Conservation (phyloP, 2,888 invertebrate genomes). For the Microctonus hyperodae region DNA sequence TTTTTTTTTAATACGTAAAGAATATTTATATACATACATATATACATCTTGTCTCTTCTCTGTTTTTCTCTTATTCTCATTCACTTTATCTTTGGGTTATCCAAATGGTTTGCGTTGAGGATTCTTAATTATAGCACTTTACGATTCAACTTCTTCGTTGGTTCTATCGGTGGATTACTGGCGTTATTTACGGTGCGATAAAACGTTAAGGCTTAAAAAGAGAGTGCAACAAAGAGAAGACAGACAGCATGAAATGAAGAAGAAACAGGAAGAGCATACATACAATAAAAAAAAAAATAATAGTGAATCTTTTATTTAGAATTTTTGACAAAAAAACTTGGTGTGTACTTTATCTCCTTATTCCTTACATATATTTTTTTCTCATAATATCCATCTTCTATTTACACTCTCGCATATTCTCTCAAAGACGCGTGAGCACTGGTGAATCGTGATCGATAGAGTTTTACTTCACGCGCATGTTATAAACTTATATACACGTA, state of each 20-base stretch:
- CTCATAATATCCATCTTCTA: slow-evolving; percentile 4
- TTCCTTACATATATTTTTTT: not conserved
- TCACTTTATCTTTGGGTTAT: slow-evolving; percentile 33
- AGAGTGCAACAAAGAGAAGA: slow-evolving; percentile 9
- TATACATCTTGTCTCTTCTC: slow-evolving; percentile 1
- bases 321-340: slow-evolving; percentile 35
- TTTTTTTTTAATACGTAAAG: not conserved
- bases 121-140: slow-evolving; percentile 47
- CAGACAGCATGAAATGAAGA: not conserved
- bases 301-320: slow-evolving; percentile 42
- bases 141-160: slow-evolving; percentile 43
- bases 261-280: slow-evolving; percentile 13
- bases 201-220: slow-evolving; percentile 36
- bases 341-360: slow-evolving; percentile 16
- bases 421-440: not conserved
- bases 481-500: slow-evolving; percentile 2
- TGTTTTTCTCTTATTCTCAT: slow-evolving; percentile 27
- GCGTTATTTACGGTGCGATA: slow-evolving; percentile 48
- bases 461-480: slow-evolving; percentile 3
- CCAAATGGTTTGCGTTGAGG: slow-evolving; percentile 36
- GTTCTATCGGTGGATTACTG: slow-evolving; percentile 46
- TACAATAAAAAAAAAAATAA: slow-evolving; percentile 29
- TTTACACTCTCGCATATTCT: slow-evolving; percentile 5
- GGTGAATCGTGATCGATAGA: slow-evolving; percentile 24
- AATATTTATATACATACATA: not conserved